phyloP scores from a whole-genome alignment of 1,140 invertebrate species.

The Periplaneta americana region DNA sequence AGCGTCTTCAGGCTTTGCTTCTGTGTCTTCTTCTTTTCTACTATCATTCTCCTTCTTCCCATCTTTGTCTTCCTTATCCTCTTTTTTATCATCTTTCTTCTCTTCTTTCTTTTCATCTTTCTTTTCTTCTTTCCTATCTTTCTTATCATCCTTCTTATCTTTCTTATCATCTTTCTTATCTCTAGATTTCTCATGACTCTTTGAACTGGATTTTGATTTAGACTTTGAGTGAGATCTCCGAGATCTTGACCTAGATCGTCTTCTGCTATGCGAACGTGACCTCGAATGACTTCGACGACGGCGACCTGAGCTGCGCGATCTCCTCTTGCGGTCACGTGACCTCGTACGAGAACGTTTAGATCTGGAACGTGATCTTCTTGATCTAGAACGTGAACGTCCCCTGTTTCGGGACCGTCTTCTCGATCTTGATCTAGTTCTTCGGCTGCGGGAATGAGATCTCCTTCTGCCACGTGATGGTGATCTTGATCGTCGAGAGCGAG shows the following conservation, averaged over 20 bases:
- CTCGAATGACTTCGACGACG: constrained; percentile 35
- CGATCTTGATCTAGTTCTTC: constrained; percentile 59
- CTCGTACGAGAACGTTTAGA: constrained; percentile 36
- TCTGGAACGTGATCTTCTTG: constrained; percentile 31
- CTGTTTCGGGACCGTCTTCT: constrained; percentile 37
- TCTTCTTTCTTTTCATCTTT: constrained; percentile 19
- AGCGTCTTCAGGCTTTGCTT: background rate
- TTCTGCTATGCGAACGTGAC: constrained; percentile 36
- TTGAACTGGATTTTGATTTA: constrained; percentile 35
- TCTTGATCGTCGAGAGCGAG: constrained; percentile 39
- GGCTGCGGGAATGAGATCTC: constrained; percentile 48
- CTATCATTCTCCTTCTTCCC: constrained; percentile 17
- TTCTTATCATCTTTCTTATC: constrained; percentile 29
- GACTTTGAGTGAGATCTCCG: constrained; percentile 38
- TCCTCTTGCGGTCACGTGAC: constrained; percentile 33
- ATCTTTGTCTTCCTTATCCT: constrained; percentile 22
- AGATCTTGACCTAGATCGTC: constrained; percentile 44
- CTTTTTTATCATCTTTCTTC: constrained; percentile 20
- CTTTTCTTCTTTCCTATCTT: constrained; percentile 18
- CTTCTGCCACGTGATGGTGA: constrained; percentile 46
- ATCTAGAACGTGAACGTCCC: constrained; percentile 43
- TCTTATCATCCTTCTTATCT: constrained; percentile 21
- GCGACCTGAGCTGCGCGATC: constrained; percentile 40
- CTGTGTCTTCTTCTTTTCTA: background rate
- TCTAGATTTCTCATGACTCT: constrained; percentile 37